Conservation (phyloP, 1,140 invertebrate species). For the Sycophaga agraensis region DNA sequence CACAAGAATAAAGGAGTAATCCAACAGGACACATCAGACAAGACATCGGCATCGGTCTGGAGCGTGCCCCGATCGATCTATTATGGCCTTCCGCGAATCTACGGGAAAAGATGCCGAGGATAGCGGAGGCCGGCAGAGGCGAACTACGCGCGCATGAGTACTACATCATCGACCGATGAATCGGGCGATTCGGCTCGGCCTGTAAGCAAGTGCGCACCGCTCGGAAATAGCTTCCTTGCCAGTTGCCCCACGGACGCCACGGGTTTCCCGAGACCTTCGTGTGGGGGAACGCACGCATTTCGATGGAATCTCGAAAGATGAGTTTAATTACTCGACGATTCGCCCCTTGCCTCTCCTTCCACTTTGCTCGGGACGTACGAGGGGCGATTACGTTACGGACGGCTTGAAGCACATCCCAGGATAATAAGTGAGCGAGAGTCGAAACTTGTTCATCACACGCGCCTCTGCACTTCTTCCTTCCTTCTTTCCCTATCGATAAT, state of each 20-base stretch:
- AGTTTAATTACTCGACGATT: conserved; percentile 21
- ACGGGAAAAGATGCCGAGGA: not conserved
- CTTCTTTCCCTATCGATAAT: not conserved
- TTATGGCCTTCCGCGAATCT: not conserved
- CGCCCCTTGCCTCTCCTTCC: not conserved
- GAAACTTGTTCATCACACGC: conserved; percentile 2
- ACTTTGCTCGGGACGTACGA: not conserved
- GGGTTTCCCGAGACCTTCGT: conserved; percentile 5
- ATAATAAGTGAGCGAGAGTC: not conserved
- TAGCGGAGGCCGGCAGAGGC: not conserved
- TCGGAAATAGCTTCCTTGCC: conserved; percentile 15
- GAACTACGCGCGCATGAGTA: not conserved
- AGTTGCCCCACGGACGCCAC: not conserved
- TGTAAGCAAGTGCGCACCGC: not conserved
- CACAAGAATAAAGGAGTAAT: conserved; percentile 18
- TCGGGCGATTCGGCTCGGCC: not conserved
- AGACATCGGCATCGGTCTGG: no score
- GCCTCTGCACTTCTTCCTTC: not conserved
- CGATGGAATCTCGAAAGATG: conserved; percentile 17
- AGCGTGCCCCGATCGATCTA: no score
- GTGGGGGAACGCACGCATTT: not conserved
- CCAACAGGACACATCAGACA: conserved; percentile 3
- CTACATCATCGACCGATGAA: conserved; percentile 9
- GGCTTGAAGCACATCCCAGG: not conserved
- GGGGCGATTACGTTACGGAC: conserved; percentile 1